These are phyloP conservation scores for Agriopis leucophaearia DNA, from an alignment of 2,888 invertebrate species.

Conservation along the genomic window DNA sequence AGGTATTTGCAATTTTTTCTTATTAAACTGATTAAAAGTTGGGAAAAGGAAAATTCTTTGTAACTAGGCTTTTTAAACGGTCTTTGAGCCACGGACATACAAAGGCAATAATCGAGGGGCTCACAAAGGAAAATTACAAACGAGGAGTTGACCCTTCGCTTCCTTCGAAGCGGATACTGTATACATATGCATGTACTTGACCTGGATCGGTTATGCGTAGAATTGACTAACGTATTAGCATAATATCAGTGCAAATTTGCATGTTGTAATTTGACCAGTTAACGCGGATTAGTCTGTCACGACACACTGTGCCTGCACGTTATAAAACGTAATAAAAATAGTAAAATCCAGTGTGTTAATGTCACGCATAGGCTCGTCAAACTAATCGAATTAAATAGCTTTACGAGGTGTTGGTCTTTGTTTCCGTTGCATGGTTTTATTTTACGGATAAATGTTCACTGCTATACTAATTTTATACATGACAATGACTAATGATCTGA, in stretches of 20 bases:
- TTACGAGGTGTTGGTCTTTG: conserved; percentile 27
- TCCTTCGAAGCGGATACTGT: conserved; percentile 37
- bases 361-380: conserved; percentile 14
- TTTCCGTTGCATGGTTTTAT: conserved; percentile 14
- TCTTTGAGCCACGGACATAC: conserved; percentile 54
- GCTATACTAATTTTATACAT: background rate
- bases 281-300: conserved; percentile 22
- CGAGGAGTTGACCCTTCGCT: conserved; percentile 45
- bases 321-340: conserved; percentile 8
- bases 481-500: conserved; percentile 2
- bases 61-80: conserved; percentile 59
- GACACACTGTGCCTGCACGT: conserved; percentile 1
- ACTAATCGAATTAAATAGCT: conserved; percentile 34
- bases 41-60: conserved; percentile 52
- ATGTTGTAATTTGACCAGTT: conserved; percentile 31
- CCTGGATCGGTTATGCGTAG: conserved; percentile 37
- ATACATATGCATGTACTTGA: conserved; percentile 40
- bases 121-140: conserved; percentile 54
- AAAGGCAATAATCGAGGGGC: conserved; percentile 57
- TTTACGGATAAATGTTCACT: background rate
- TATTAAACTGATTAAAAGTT: conserved; percentile 46
- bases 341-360: conserved; percentile 1
- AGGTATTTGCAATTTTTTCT: conserved; percentile 39
- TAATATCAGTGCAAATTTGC: conserved; percentile 37
- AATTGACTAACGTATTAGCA: conserved; percentile 34